Conservation (phyloP, 2,113 vertebrate genomes). For the Hippocampus barbouri region DNA sequence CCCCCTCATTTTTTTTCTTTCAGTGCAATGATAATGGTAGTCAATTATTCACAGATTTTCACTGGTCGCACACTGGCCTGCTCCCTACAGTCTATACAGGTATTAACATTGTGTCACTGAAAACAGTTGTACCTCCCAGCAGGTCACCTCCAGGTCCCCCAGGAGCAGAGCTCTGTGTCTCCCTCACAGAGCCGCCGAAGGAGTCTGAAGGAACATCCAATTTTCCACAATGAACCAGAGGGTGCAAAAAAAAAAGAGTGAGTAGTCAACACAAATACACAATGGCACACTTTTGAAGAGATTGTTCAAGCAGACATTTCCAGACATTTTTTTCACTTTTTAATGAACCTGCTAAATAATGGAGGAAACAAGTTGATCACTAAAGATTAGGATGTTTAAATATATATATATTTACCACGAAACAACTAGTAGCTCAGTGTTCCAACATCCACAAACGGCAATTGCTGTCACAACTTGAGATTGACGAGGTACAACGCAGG, state of each 20-base stretch:
- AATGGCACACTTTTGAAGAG: neutral
- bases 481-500: no score
- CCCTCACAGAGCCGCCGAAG: constrained; percentile 80
- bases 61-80: neutral
- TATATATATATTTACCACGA: no score
- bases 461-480: no score
- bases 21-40: no score
- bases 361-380: neutral
- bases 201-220: constrained; percentile 75
- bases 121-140: constrained; percentile 82
- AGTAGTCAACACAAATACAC: constrained; percentile 47
- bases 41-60: no score
- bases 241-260: constrained; percentile 50
- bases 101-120: neutral
- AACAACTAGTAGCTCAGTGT: no score
- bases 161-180: constrained; percentile 77
- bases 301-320: neutral
- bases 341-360: neutral
- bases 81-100: neutral
- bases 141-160: constrained; percentile 85
- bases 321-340: neutral
- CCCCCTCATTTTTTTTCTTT: no score
- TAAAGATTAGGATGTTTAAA: no score
- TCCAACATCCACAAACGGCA: no score
- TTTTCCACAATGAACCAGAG: constrained; percentile 76